phyloP scores from a whole-genome alignment of 1,140 invertebrate genomes.

The Hycleus cichorii region DNA sequence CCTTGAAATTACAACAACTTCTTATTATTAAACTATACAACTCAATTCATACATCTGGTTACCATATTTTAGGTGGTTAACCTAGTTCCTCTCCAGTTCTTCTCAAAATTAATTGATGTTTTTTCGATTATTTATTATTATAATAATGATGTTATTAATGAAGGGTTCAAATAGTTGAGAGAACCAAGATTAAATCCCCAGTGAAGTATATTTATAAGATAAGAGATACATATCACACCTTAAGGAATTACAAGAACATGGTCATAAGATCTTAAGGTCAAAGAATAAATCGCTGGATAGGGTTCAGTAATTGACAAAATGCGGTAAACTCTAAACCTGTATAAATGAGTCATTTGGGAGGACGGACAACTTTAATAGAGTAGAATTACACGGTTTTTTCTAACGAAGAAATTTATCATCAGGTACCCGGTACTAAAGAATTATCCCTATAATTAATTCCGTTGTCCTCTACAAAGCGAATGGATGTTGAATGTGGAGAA shows the following conservation, averaged over 20 bases:
- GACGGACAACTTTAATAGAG: too few relatives aligned
- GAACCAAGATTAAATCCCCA: constrained; percentile 7
- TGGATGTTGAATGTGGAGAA: constrained; percentile 21
- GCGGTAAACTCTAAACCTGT: neutral
- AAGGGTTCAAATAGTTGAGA: neutral
- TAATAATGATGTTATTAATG: neutral
- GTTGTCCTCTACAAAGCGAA: constrained; percentile 27
- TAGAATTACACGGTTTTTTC: too few relatives aligned
- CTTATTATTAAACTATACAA: too few relatives aligned
- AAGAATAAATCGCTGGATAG: constrained; percentile 16
- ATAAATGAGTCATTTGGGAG: too few relatives aligned
- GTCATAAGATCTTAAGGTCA: constrained; percentile 26
- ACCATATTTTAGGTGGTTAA: too few relatives aligned
- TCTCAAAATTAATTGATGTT: too few relatives aligned
- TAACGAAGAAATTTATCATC: too few relatives aligned
- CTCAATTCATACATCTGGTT: too few relatives aligned
- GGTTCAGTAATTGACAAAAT: neutral
- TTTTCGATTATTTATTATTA: too few relatives aligned
- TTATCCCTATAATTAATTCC: constrained; percentile 25
- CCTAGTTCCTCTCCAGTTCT: too few relatives aligned
- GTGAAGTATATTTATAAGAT: constrained; percentile 10
- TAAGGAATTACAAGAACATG: constrained; percentile 24
- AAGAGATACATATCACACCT: constrained; percentile 31
- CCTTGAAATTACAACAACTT: too few relatives aligned
- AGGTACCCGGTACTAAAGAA: constrained; percentile 1